Evolutionary conservation across 2,888 invertebrate species (phyloP), one percentile per base, ranked within the genome.

Genomic region (Ophion ventricosus): DNA sequence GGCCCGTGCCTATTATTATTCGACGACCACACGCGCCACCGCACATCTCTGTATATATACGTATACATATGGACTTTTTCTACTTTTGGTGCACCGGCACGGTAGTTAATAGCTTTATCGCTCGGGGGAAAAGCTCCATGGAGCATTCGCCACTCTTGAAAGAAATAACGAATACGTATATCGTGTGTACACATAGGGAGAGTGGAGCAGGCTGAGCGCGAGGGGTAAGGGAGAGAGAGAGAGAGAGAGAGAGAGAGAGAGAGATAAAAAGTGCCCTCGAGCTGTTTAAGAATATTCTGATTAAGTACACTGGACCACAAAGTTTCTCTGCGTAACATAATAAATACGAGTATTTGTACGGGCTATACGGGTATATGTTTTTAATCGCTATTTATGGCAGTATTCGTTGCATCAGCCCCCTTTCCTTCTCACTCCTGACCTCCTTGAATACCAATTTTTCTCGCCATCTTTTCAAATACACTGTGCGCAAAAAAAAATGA

Each of bases 91-190:
- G 26, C n/a, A 54, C 54, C 54, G 59, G n/a, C 63, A 35, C 54
- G 40, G 59, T 72, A 72, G 23, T 74, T 84, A 84, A 84, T 80
- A 72, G 83, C 73, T 84, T 84, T 80, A 84, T 84, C 83, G 80
- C 77, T 77, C 35, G 74, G 20, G 67, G 67, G 5, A n/a, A n/a
- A 76, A 63, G 63, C 69, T 57, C 20, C 35, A 26, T 43, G 72
- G 54, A 59, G 72, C 43, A 63, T 59, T 72, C 25, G 70, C 17
- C 56, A 43, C 70, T 72, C 75, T 79, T 66, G 75, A 76, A 66
- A n/a, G n/a, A n/a, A n/a, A 40, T 66, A 75, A 64, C 64, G 56
- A 57, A 57, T 67, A 35, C 23, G 23, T 66, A 75, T 54, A 63
- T 69, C 69, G 69, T 54, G 61, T 69, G 54, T 72, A n/a, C n/a